Conservation (phyloP, 2,888 invertebrate species). For the Drosophila quinaria region DNA sequence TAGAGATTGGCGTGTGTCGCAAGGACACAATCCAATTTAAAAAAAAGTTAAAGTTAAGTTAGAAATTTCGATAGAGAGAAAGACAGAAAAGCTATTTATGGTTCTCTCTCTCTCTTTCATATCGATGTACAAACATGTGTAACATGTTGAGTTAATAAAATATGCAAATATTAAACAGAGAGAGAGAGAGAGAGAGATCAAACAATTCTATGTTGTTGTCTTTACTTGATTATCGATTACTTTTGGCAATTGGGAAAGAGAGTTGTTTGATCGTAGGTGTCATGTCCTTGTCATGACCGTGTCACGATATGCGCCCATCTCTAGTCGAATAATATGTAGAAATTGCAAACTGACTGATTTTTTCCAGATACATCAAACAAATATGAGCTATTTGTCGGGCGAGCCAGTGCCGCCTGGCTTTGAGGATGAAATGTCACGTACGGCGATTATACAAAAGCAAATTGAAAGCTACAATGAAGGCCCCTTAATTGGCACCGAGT, state of each 20-base stretch:
- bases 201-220: neutral
- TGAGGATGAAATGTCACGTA: slow-evolving; percentile 87
- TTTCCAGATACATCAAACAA: slow-evolving; percentile 28
- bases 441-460: slow-evolving; percentile 86
- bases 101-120: neutral
- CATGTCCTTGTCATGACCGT: slow-evolving; percentile 4
- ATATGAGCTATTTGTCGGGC: slow-evolving; percentile 86
- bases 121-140: neutral
- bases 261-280: neutral
- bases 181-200: neutral
- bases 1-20: slow-evolving; percentile 33
- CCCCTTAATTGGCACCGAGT: slow-evolving; percentile 91
- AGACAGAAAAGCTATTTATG: neutral
- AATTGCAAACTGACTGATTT: slow-evolving; percentile 9
- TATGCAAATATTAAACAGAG: neutral
- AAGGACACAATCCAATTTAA: neutral
- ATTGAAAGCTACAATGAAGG: slow-evolving; percentile 86
- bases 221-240: neutral
- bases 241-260: neutral
- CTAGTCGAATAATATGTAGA: neutral
- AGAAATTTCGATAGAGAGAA: neutral
- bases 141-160: too few relatives aligned
- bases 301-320: slow-evolving; percentile 19
- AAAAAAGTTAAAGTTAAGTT: neutral
- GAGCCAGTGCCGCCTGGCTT: slow-evolving; percentile 91